Evolutionary conservation across 2,797 vertebrate species (phyloP).

Genomic region (Pachyuromys duprasi): DNA sequence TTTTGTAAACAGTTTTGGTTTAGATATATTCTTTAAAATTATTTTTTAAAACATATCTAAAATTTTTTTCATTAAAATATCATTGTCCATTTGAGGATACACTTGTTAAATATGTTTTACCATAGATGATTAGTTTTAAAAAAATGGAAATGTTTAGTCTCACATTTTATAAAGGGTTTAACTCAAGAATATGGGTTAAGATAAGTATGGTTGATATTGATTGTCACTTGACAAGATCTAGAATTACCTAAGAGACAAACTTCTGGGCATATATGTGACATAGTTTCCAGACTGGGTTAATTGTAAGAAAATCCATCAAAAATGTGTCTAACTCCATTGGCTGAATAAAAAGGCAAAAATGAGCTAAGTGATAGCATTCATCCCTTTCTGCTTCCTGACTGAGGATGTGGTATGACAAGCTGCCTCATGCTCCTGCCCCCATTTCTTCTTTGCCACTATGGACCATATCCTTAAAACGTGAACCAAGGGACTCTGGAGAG

Average conservation of each 20-base stretch:
- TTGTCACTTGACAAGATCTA: neutral
- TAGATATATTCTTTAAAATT: slow-evolving; percentile 38
- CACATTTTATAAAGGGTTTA: neutral
- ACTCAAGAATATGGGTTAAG: neutral
- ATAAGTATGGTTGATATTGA: neutral
- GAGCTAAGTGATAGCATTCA: neutral
- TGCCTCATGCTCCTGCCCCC: neutral
- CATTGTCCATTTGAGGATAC: neutral
- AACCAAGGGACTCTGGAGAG: too few species aligned
- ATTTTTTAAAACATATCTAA: slow-evolving; percentile 43
- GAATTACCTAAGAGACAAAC: neutral
- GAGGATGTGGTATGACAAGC: neutral
- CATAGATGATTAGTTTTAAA: slow-evolving; percentile 2
- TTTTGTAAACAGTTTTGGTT: slow-evolving; percentile 48
- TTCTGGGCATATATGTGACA: neutral
- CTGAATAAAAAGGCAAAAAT: neutral
- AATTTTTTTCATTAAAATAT: slow-evolving; percentile 57
- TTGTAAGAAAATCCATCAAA: neutral
- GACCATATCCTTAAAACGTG: neutral
- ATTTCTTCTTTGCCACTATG: neutral
- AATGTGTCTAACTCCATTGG: neutral
- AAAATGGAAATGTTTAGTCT: slow-evolving; percentile 30
- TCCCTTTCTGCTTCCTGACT: neutral
- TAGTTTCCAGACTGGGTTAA: neutral
- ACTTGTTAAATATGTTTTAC: slow-evolving; percentile 36